Conservation (phyloP, 2,113 vertebrate genomes). For the Dromaius novaehollandiae region DNA sequence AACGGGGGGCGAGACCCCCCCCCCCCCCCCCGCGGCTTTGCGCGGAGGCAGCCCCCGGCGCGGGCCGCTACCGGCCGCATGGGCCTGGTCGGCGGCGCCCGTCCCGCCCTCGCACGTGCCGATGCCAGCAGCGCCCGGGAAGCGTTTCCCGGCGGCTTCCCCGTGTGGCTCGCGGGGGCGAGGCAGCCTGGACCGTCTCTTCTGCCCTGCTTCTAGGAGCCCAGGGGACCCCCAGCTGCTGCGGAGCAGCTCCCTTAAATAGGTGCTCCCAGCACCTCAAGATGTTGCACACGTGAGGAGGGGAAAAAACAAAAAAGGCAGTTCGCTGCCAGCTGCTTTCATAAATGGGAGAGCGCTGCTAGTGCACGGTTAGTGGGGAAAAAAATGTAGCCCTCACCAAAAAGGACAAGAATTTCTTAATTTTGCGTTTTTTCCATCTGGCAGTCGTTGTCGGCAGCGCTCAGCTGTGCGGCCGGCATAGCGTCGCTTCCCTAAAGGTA, state of each 20-base stretch:
- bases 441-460: rapidly evolving
- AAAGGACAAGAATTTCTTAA: rapidly evolving
- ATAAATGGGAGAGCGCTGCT: no score
- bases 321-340: background rate
- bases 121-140: no score
- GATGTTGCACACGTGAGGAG: background rate
- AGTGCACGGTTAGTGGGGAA: background rate
- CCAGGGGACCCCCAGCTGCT: rapidly evolving
- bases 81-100: no score
- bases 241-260: background rate
- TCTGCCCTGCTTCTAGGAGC: background rate
- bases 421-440: background rate
- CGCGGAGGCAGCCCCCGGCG: no score
- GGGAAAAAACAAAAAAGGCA: no score
- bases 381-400: no score
- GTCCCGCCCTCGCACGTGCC: no score
- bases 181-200: rapidly evolving
- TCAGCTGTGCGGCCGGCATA: rapidly evolving
- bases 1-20: no score
- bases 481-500: background rate
- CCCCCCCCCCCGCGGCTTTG: no score
- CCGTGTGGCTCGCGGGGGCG: background rate
- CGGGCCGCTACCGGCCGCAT: no score
- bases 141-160: rapidly evolving
- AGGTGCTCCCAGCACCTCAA: background rate